These are phyloP conservation scores for Typhlichthys subterraneus DNA, from an alignment of 2,797 vertebrate species.

Conservation along the genomic window DNA sequence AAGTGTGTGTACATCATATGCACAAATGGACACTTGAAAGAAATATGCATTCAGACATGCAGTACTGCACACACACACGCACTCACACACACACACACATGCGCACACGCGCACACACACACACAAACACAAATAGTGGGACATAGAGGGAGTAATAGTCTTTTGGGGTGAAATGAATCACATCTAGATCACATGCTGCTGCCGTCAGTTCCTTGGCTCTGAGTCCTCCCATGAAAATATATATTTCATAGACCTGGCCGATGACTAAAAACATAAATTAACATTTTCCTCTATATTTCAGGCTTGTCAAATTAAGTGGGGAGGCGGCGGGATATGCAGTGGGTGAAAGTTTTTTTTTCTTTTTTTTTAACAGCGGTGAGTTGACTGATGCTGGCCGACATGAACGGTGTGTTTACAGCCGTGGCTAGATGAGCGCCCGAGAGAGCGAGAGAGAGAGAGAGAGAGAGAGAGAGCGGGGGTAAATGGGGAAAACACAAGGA, in stretches of 20 bases:
- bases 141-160: constrained; percentile 51
- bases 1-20: too few species aligned
- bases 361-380: constrained; percentile 10
- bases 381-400: constrained; percentile 56
- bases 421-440: constrained; percentile 21
- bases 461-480: constrained; percentile 22
- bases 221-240: constrained; percentile 44
- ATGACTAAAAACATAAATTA: constrained; percentile 65
- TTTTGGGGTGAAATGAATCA: constrained; percentile 74
- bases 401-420: constrained; percentile 56
- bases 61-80: not conserved
- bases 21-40: too few species aligned
- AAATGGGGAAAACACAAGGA: constrained; percentile 77
- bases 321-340: constrained; percentile 44
- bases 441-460: constrained; percentile 22
- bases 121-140: not conserved
- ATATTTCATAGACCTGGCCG: constrained; percentile 62
- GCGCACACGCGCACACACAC: constrained; percentile 49
- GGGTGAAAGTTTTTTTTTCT: constrained; percentile 63
- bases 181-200: constrained; percentile 54
- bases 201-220: constrained; percentile 55
- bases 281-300: constrained; percentile 70
- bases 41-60: not conserved
- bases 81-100: constrained; percentile 2
- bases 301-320: constrained; percentile 55